Conservation (phyloP, 2,797 vertebrate species). For the Ispidina picta region DNA sequence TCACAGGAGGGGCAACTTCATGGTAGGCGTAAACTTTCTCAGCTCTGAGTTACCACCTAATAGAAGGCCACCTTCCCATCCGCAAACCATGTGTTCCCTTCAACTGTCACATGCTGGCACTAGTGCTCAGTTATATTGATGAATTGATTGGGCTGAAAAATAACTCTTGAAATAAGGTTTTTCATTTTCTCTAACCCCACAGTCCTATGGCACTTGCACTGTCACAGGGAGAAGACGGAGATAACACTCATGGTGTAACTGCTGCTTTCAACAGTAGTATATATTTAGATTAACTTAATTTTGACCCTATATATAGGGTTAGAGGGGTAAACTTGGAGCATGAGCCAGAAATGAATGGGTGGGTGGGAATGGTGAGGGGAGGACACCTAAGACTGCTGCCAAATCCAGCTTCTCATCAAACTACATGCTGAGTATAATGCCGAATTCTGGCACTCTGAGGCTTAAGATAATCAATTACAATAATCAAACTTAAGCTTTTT, state of each 20-base stretch:
- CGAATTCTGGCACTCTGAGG: slow-evolving; percentile 11
- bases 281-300: not conserved
- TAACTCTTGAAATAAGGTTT: not conserved
- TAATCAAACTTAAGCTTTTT: slow-evolving; percentile 41
- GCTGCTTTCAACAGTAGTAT: not conserved
- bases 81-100: not conserved
- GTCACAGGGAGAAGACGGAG: not conserved
- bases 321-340: not conserved
- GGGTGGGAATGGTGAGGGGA: not conserved
- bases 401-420: slow-evolving; percentile 20
- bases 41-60: not conserved
- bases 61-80: not conserved
- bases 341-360: not conserved
- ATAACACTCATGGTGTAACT: not conserved
- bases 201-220: not conserved
- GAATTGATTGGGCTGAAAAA: not conserved
- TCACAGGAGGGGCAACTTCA: not conserved
- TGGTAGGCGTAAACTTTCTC: not conserved
- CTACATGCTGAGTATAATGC: not conserved
- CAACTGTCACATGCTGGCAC: not conserved
- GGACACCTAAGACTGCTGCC: not conserved
- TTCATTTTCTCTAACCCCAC: not conserved
- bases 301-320: not conserved
- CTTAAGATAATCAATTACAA: slow-evolving; percentile 54
- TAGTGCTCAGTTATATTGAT: not conserved